Evolutionary conservation across 2,797 vertebrate species (phyloP).

Genomic region (Macrochelys suwanniensis): DNA sequence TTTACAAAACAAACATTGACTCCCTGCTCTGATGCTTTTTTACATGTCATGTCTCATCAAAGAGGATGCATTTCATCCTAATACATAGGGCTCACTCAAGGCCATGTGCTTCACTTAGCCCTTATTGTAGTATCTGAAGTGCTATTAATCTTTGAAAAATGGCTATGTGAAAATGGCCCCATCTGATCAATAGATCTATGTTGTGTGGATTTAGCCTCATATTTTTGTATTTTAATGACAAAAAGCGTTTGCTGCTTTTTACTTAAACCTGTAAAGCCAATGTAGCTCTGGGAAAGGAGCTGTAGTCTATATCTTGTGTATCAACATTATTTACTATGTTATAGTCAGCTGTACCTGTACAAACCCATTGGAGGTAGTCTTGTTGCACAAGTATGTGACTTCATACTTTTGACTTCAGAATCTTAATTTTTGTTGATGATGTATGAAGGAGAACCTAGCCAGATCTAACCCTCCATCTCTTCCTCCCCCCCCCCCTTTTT

Average conservation of each 20-base stretch:
- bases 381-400: neutral
- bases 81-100: neutral
- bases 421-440: neutral
- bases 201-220: neutral
- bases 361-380: neutral
- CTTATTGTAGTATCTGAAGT: neutral
- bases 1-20: neutral
- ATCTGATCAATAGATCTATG: rapidly evolving
- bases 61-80: neutral
- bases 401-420: neutral
- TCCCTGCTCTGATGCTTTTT: neutral
- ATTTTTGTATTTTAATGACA: neutral
- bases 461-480: neutral
- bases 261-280: rapidly evolving
- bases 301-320: neutral
- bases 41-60: rapidly evolving
- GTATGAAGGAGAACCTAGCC: neutral
- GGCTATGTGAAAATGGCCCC: neutral
- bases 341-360: neutral
- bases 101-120: neutral
- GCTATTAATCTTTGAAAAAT: neutral
- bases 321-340: conserved; percentile 1
- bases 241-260: neutral
- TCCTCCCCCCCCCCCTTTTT: too few species aligned
- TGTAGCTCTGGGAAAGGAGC: neutral